Percentiles rank a stretch among this genome's conserved stretches.
Conservation (phyloP, 2,113 vertebrate species). For the Lamprologus speciosus region DNA sequence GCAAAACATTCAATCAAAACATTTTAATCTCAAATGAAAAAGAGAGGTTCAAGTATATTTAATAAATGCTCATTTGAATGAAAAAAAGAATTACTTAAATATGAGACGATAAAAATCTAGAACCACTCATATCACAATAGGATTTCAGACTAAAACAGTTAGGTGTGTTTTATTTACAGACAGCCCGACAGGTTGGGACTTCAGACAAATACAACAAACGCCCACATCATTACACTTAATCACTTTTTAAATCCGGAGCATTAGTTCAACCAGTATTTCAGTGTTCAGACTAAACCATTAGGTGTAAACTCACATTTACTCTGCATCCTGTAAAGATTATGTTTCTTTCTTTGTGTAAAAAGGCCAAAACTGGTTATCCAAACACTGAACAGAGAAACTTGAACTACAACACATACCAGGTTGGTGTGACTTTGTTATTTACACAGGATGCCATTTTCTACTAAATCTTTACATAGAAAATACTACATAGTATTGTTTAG, state of each 20-base stretch:
- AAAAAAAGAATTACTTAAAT: neutral
- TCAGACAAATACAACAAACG: neutral
- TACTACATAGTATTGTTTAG: fast-evolving
- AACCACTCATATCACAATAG: neutral
- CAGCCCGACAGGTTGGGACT: neutral
- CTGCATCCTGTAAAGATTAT: neutral
- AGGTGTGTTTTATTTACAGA: neutral
- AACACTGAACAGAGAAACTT: neutral
- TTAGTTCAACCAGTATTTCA: neutral
- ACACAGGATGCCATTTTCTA: neutral
- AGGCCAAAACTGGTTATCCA: neutral
- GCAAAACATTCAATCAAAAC: neutral
- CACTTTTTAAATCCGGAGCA: neutral
- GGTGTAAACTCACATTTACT: neutral
- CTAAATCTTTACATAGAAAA: fast-evolving
- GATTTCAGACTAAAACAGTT: neutral
- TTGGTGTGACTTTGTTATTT: neutral
- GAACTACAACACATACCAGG: neutral
- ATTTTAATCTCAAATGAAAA: neutral
- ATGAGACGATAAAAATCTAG: neutral
- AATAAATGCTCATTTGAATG: neutral
- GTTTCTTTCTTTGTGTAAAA: neutral
- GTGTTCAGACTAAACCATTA: neutral
- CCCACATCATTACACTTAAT: neutral
- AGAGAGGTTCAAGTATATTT: neutral